Evolutionary conservation across 2,113 vertebrate genomes (phyloP).

Genomic region (Anarrhichthys ocellatus): DNA sequence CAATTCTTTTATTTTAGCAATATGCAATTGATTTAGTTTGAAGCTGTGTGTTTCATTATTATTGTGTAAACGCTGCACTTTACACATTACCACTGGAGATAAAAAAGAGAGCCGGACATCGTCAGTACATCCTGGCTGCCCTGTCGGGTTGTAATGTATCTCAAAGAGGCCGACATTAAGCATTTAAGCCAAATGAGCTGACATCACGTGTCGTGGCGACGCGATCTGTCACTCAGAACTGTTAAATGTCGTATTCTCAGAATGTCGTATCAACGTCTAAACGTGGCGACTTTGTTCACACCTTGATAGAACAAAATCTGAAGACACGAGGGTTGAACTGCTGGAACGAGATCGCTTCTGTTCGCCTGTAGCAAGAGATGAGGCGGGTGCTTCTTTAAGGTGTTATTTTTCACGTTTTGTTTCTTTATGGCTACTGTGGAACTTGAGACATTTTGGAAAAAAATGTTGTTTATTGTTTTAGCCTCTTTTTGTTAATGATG

Average conservation of each 20-base stretch:
- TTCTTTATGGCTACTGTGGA: slow-evolving; percentile 77
- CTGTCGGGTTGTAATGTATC: slow-evolving; percentile 29
- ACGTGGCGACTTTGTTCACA: slow-evolving; percentile 20
- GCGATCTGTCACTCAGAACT: slow-evolving; percentile 30
- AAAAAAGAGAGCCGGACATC: slow-evolving; percentile 36
- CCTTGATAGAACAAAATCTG: slow-evolving; percentile 48
- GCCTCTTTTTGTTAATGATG: slow-evolving; percentile 76
- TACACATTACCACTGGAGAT: slow-evolving; percentile 63
- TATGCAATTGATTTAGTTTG: slow-evolving; percentile 65
- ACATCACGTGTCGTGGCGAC: slow-evolving; percentile 5
- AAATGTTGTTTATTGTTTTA: slow-evolving; percentile 69
- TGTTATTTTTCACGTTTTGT: slow-evolving; percentile 61
- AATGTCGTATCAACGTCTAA: slow-evolving; percentile 33
- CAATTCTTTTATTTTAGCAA: slow-evolving; percentile 58
- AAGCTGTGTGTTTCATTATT: slow-evolving; percentile 37
- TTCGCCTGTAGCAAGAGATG: slow-evolving; percentile 63
- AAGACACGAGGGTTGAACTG: slow-evolving; percentile 33
- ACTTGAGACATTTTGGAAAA: slow-evolving; percentile 75
- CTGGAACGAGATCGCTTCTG: slow-evolving; percentile 45
- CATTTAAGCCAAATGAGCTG: slow-evolving; percentile 64
- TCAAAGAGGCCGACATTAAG: slow-evolving; percentile 32
- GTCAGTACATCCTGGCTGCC: slow-evolving; percentile 8
- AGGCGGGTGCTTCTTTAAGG: slow-evolving; percentile 72
- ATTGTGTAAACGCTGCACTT: slow-evolving; percentile 77
- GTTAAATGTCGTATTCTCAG: slow-evolving; percentile 31